Evolutionary conservation across 2,797 vertebrate genomes (phyloP), one percentile per base, ranked within the genome.

Genomic region (Chelon auratus): DNA sequence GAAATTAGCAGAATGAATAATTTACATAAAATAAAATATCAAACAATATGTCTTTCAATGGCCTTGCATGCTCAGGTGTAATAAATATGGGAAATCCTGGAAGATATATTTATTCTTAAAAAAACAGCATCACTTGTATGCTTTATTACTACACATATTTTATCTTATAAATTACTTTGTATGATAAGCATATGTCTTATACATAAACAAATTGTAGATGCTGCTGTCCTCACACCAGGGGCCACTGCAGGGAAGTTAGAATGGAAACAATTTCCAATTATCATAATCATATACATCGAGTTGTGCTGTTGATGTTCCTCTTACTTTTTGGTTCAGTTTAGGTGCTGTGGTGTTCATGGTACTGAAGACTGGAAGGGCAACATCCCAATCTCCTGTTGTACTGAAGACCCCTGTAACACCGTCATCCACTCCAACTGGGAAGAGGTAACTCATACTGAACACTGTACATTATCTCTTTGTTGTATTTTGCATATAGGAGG

Each of bases 261-360:
- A 10, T 58, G 40, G 14, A 42, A 40, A 10, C 39, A 40, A 12
- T 13, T 42, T 3, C 12, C 14, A 3, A 3, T 42, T 14, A 14
- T 42, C 13, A 42, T 4, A 4, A 10, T 5, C 40, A 42, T 42
- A 42, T 42, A 22, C 24, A 26, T 15, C 17, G 18, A 11, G 18
- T 51, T 13, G 48, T 30, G 42, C 9, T 20, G 48, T 50, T 15
- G 30, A 33, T 33, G 30, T 33, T 33, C 30, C 30, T 33, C 42
- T 43, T 43, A 6, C 37, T 42, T 62, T 61, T 74, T 43, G 69
- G 8, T 65, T 6, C 77, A 94, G 93, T 92, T 94, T 36, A 40
- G 36, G 45, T 94, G 93, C 75, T 94, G 93, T 77, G 92, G 92
- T 58, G 87, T 94, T 62, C 39, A 77, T 6, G 62, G 89, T 4